Evolutionary conservation across 2,797 vertebrate genomes (phyloP).

Genomic region (Lates japonicus): DNA sequence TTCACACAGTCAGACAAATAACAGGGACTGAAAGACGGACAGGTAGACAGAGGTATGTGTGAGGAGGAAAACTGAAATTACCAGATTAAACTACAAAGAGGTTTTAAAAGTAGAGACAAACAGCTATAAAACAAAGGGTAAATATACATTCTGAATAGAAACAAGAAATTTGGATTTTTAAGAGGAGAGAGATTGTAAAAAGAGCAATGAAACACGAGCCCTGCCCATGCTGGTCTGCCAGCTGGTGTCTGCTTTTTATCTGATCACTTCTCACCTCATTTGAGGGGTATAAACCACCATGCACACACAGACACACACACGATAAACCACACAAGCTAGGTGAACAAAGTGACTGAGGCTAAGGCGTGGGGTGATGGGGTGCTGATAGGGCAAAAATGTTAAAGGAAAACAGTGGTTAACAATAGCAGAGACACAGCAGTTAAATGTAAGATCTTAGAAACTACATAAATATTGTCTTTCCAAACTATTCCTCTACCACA

Average conservation of each 20-base stretch:
- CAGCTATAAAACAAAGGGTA: neutral
- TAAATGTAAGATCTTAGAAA: neutral
- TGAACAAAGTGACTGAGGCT: conserved; percentile 1
- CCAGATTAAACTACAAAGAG: neutral
- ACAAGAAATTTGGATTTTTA: neutral
- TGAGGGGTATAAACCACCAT: conserved; percentile 30
- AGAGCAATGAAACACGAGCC: conserved; percentile 23
- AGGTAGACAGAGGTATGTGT: neutral
- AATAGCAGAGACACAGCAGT: neutral
- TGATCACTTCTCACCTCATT: conserved; percentile 56
- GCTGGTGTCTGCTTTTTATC: conserved; percentile 60
- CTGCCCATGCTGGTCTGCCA: conserved; percentile 18
- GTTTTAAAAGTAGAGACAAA: conserved; percentile 5
- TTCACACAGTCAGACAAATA: conserved; percentile 10
- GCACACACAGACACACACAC: conserved; percentile 21
- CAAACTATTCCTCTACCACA: neutral
- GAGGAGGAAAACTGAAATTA: conserved; percentile 16
- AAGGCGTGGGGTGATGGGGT: conserved; percentile 29
- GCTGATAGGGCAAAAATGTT: neutral
- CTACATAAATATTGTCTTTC: neutral
- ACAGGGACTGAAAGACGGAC: conserved; percentile 4
- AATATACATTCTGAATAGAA: neutral
- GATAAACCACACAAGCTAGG: neutral
- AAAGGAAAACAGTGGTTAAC: neutral
- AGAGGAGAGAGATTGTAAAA: conserved; percentile 12